phyloP scores from a whole-genome alignment of 2,797 vertebrate genomes.

The Tarsius wallacei region DNA sequence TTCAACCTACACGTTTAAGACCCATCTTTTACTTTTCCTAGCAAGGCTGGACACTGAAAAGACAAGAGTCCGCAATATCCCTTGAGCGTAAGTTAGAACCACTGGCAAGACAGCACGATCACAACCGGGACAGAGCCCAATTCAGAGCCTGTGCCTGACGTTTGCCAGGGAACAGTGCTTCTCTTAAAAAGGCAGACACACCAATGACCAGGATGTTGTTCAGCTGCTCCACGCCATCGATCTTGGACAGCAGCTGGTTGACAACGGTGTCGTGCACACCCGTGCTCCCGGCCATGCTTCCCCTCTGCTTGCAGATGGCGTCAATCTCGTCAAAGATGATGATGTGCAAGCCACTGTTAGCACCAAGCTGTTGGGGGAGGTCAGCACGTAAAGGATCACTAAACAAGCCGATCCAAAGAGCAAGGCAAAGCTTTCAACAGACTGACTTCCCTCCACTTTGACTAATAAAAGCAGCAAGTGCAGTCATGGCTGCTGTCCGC shows the following conservation, averaged over 20 bases:
- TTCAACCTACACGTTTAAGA: neutral
- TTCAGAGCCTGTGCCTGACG: neutral
- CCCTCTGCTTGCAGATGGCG: conserved; percentile 98
- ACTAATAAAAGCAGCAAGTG: neutral
- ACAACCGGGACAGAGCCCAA: conserved; percentile 19
- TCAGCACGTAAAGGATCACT: conserved; percentile 41
- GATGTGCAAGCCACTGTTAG: conserved; percentile 98
- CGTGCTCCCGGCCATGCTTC: conserved; percentile 98
- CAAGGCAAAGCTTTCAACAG: conserved; percentile 12
- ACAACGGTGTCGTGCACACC: conserved; percentile 98
- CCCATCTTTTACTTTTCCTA: neutral
- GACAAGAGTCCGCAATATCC: conserved; percentile 26
- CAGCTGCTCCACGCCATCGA: conserved; percentile 98
- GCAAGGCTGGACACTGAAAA: conserved; percentile 24
- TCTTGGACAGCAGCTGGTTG: conserved; percentile 98
- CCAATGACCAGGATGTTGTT: conserved; percentile 99
- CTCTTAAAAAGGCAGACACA: conserved; percentile 82
- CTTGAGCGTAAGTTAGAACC: conserved; percentile 61
- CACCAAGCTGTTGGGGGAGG: conserved; percentile 93
- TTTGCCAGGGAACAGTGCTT: neutral
- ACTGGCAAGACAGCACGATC: neutral
- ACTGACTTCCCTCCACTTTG: neutral
- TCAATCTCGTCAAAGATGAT: conserved; percentile 99
- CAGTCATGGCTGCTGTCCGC: neutral
- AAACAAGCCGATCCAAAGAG: conserved; percentile 62